These are phyloP conservation scores for Hydra vulgaris DNA, from an alignment of 30 jellyfish, hydroid and myxozoan genomes.

Conservation along the genomic window DNA sequence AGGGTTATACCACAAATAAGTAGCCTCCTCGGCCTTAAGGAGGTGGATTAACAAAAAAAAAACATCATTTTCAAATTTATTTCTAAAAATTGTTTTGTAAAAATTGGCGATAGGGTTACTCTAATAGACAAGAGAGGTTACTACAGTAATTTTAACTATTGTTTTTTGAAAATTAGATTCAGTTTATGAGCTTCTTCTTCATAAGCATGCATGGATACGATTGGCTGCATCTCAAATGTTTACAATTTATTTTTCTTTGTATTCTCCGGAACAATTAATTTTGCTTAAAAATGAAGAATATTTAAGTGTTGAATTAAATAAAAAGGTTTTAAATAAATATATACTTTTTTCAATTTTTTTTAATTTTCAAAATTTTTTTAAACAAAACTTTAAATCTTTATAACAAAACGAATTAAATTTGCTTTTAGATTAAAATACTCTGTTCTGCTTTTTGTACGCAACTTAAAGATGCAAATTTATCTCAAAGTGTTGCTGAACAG, in stretches of 20 bases:
- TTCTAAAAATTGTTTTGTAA: too few relatives aligned
- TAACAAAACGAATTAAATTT: not conserved
- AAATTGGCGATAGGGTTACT: too few relatives aligned
- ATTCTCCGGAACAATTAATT: constrained; percentile 44
- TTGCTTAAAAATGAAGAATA: constrained; percentile 4
- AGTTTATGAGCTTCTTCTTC: constrained; percentile 44
- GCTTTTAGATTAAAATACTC: constrained; percentile 37
- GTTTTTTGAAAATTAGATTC: constrained; percentile 15
- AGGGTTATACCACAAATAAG: too few relatives aligned
- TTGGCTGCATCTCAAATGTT: constrained; percentile 63
- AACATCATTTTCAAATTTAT: too few relatives aligned
- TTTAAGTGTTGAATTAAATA: constrained; percentile 12
- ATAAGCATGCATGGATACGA: constrained; percentile 86
- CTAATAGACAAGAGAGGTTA: too few relatives aligned
- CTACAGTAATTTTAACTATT: not conserved
- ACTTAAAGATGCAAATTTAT: constrained; percentile 38
- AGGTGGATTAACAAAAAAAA: too few relatives aligned
- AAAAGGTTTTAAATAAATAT: constrained; percentile 19
- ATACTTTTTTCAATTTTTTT: too few relatives aligned
- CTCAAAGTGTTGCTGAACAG: constrained; percentile 50
- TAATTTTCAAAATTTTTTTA: too few relatives aligned
- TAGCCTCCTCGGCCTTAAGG: too few relatives aligned
- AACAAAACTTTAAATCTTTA: too few relatives aligned
- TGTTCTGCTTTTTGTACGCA: constrained; percentile 48
- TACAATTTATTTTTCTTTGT: constrained; percentile 45